Base-by-base conservation (phyloP, 2,888 invertebrate genomes). In the Hypolimnas misippus region DNA sequence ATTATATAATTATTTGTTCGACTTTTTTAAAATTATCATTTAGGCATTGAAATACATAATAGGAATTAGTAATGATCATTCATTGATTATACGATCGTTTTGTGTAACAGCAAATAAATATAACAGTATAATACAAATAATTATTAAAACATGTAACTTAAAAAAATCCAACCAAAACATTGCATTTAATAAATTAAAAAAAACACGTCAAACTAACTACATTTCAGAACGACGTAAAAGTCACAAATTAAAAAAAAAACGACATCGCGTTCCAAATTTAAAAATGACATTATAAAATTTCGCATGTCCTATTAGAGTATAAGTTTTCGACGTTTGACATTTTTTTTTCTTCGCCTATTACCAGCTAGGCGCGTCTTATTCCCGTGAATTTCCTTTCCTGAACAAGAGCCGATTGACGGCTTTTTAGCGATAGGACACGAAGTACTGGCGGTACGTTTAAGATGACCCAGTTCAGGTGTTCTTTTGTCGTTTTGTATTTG, bases 391-490 rank as follows among this genome's bases (percentile, higher is more conserved):
- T 50, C 58, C 62, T 62, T 56, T 21, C 10, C 40, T 42, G 59
- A 66, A 66, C 65, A 66, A 66, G 56, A 59, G 65, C 35, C 64
- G 54, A 49, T 53, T 53, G 53, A 44, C 54, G n/a, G 31, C 57
- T 19, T 40, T 42, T 62, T 38, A 52, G 62, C 62, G 65, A 66
- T 66, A 66, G 56, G 59, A 66, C 65, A 66, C 65, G 65, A 21
- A 66, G 38, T 58, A 62, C 59, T 59, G 59, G 56, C 46, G 46
- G 33, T 42, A 44, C 8, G 29, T 51, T 53, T 53, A 44, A 49
- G 55, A 35, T 66, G 65, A 65, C 65, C 65, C 42, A 52, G 38
- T 62, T 65, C 59, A 58, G 55, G 52, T 49, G 49, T 25, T n/a
- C 52, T 31, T 31, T 19, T 49, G 50, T 55, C 42, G n/a, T 57